A percentile compares a stretch with the other conserved stretches of the same genome.
phyloP scores from a whole-genome alignment of 2,888 invertebrate species.

The Amphimallon solstitiale region DNA sequence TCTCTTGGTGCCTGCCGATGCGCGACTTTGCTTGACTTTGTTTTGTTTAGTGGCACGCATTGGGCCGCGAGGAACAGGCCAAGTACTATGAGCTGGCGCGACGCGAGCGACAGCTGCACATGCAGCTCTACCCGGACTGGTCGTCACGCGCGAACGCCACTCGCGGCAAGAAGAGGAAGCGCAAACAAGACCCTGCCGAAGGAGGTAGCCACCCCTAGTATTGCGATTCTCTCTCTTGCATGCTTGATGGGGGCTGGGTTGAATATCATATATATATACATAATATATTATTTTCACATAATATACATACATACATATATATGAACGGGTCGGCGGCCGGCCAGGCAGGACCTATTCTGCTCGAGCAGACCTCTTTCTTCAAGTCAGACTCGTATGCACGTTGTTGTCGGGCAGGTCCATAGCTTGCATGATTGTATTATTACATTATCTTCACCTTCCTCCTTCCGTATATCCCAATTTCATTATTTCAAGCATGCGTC shows the following conservation, averaged over 20 bases:
- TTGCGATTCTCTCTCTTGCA: conserved; percentile 55
- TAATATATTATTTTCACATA: conserved; percentile 7
- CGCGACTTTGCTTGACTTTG: conserved; percentile 55
- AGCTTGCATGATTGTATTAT: conserved; percentile 48
- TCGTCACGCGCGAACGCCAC: conserved; percentile 99
- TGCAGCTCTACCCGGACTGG: conserved; percentile 99
- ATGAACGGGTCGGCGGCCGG: conserved; percentile 52
- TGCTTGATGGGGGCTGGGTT: conserved; percentile 49
- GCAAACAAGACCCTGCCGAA: conserved; percentile 97
- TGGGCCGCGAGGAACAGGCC: conserved; percentile 99
- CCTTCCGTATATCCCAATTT: background rate
- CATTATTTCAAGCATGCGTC: conserved; percentile 19
- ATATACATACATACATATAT: conserved; percentile 49
- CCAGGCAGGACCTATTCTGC: conserved; percentile 66
- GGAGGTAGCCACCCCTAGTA: conserved; percentile 80
- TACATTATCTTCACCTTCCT: conserved; percentile 10
- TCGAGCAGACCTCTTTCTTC: conserved; percentile 41
- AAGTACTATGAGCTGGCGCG: conserved; percentile 99
- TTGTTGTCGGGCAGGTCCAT: conserved; percentile 53
- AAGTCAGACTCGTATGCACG: conserved; percentile 54
- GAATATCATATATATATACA: conserved; percentile 13
- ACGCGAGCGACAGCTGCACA: conserved; percentile 98
- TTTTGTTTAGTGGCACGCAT: conserved; percentile 94
- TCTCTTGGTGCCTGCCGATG: conserved; percentile 54
- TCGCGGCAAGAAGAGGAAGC: conserved; percentile 99